A percentile compares a stretch with the other conserved stretches of the same genome.
Conservation (phyloP, 2,888 invertebrate genomes). For the Anaspis maculata region DNA sequence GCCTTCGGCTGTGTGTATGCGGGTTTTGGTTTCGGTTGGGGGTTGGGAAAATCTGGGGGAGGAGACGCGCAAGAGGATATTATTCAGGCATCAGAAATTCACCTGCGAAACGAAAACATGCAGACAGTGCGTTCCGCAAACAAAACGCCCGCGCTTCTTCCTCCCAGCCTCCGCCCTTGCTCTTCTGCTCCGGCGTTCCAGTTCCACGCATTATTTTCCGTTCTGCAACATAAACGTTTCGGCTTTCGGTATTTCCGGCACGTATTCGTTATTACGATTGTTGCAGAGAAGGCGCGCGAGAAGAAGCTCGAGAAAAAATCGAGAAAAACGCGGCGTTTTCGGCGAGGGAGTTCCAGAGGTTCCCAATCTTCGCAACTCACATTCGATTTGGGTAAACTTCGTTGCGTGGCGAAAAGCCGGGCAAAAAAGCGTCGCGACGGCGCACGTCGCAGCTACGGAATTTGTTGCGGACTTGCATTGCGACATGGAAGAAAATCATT, state of each 20-base stretch:
- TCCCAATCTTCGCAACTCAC: too few species aligned
- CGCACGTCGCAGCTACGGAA: too few species aligned
- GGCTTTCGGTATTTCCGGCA: slow-evolving; percentile 20
- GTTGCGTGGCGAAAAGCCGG: too few species aligned
- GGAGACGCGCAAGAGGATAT: too few species aligned
- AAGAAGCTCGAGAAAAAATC: slow-evolving; percentile 17
- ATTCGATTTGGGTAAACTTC: too few species aligned
- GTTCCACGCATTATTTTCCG: slow-evolving; percentile 18
- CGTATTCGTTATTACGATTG: slow-evolving; percentile 25
- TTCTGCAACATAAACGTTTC: slow-evolving; percentile 19
- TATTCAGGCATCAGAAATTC: background rate
- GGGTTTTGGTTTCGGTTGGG: too few species aligned
- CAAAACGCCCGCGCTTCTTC: background rate
- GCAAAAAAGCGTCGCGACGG: too few species aligned
- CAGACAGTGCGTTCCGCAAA: background rate
- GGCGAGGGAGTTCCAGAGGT: too few species aligned
- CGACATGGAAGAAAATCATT: slow-evolving; percentile 4
- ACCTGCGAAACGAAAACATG: background rate
- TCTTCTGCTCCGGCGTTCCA: too few species aligned
- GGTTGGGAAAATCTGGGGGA: too few species aligned
- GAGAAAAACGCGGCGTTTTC: slow-evolving; percentile 20
- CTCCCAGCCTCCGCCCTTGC: background rate
- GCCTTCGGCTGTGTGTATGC: too few species aligned
- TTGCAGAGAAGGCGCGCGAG: slow-evolving; percentile 15
- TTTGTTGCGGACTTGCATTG: too few species aligned